Conservation (phyloP, 2,797 vertebrate species). For the Propithecus deckenii region DNA sequence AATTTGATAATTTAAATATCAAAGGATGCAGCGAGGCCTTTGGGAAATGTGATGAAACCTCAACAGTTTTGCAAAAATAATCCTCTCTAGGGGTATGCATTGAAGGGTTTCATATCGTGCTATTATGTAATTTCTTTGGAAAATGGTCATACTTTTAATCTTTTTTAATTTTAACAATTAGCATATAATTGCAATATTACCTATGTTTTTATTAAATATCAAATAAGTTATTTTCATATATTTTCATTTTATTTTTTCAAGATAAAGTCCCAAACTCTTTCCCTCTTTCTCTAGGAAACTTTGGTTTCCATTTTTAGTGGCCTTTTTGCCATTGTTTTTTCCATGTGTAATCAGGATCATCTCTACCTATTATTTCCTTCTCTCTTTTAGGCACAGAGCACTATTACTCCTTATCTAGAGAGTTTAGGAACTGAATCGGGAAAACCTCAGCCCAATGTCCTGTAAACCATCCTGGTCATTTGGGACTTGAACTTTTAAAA, state of each 20-base stretch:
- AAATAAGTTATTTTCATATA: background rate
- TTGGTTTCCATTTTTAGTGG: background rate
- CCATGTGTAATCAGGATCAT: background rate
- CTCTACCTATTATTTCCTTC: background rate
- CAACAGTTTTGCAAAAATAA: background rate
- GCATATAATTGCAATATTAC: background rate
- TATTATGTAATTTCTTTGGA: conserved; percentile 5
- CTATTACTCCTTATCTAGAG: background rate
- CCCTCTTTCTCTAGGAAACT: background rate
- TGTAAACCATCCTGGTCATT: background rate
- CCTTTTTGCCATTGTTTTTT: background rate
- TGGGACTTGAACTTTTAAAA: background rate
- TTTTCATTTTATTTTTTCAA: background rate
- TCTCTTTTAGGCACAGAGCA: background rate
- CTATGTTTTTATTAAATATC: background rate
- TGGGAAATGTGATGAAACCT: conserved; percentile 46
- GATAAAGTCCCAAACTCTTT: background rate
- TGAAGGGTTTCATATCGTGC: background rate
- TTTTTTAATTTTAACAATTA: conserved; percentile 41
- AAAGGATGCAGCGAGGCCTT: conserved; percentile 18
- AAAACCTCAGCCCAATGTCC: background rate
- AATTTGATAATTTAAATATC: conserved; percentile 68
- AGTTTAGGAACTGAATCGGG: background rate
- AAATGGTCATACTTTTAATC: background rate
- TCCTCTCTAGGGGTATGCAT: background rate